These are phyloP conservation scores for Tetragnatha montana DNA, from an alignment of 2,888 invertebrate species.

Conservation along the genomic window DNA sequence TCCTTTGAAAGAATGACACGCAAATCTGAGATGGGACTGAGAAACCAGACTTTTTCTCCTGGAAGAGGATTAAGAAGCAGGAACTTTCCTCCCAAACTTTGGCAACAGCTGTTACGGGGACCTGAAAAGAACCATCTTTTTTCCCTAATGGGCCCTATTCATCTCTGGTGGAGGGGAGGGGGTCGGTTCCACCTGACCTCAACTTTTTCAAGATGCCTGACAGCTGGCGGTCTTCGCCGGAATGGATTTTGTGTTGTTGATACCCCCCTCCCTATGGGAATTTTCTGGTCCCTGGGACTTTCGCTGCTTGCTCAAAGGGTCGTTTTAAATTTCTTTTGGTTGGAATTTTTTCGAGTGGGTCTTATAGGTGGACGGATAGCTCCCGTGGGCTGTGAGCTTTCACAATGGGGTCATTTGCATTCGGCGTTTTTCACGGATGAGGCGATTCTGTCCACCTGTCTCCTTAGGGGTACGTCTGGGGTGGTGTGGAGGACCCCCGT, in stretches of 20 bases:
- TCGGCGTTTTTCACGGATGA: background rate
- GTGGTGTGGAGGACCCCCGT: background rate
- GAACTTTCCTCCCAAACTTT: background rate
- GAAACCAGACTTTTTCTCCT: background rate
- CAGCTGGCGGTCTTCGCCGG: conserved; percentile 47
- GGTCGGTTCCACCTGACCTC: conserved; percentile 59
- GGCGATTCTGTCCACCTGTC: background rate
- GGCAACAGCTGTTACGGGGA: conserved; percentile 59
- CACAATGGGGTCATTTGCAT: conserved; percentile 34
- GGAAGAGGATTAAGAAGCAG: conserved; percentile 18
- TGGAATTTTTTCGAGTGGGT: background rate
- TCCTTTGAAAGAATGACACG: background rate
- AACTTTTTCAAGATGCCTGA: conserved; percentile 60
- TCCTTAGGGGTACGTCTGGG: background rate
- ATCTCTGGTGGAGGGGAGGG: conserved; percentile 27
- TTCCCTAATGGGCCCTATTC: conserved; percentile 67
- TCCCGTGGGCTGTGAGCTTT: background rate
- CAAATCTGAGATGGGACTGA: conserved; percentile 1
- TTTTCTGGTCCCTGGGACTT: conserved; percentile 26
- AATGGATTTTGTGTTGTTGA: conserved; percentile 12
- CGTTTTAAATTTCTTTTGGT: conserved; percentile 32
- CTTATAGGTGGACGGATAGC: background rate
- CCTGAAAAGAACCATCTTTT: conserved; percentile 65
- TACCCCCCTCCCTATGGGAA: conserved; percentile 16
- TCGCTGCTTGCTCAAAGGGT: conserved; percentile 18